Base-by-base conservation (phyloP, 2,113 vertebrate species). In the Apaloderma vittatum region DNA sequence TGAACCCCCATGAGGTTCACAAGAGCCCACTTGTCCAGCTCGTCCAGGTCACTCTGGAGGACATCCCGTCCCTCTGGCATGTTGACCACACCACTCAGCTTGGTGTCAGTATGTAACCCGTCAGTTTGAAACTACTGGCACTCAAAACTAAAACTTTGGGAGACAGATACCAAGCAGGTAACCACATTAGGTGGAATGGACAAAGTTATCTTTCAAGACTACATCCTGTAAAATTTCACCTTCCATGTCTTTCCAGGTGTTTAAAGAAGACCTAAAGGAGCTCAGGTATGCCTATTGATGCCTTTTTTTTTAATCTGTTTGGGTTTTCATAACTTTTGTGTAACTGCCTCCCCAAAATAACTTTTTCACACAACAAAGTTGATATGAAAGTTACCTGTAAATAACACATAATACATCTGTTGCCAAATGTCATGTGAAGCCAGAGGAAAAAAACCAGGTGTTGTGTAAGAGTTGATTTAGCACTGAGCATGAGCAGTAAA, bases 181-280 rank as follows among this genome's bases (percentile, higher is more conserved):
- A 74, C 20, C 29, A 16, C 6, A 55, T 71, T 66, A 90, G 43
- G n/a, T 88, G 86, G 82, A 66, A n/a, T n/a, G n/a, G n/a, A n/a
- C n/a, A n/a, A 85, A 77, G 52, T 36, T 0, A n/a, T 74, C 4
- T 81, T 77, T 77, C 61, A 75, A 75, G 37, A 48, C 29, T 87
- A 9, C 29, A 23, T 46, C 22, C 32, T 57, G 9, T 78, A 88
- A 94, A 89, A 86, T 73, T 82, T 37, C 23, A 49, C 61, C 17
- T 86, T 90, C 68, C 15, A 97, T 73, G 95, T 59, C 77, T 89
- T 97, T 97, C 66, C 73, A 99, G 99, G 97, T 97, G 88, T 99
- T 99, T 91, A 99, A 98, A 92, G 98, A 99, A 88, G 98, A 99
- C 95, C 97, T 99, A 26, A 97, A 98, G 93, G 97, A 98, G 46